Evolutionary conservation across 2,888 invertebrate genomes (phyloP), one percentile per base, ranked within the genome.

Genomic region (Thymelicus acteon): DNA sequence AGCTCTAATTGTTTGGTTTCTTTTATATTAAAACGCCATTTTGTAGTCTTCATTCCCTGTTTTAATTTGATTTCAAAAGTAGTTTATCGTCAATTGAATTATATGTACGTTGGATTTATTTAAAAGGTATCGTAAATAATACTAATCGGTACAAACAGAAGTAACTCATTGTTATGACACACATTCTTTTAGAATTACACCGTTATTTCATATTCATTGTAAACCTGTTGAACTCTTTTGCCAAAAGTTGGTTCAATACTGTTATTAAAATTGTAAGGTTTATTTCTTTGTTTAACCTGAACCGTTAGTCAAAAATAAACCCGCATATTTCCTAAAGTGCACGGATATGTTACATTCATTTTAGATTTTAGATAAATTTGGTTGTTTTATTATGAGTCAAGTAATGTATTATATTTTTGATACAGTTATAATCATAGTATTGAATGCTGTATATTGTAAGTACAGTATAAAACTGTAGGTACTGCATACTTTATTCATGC

Each of bases 1-100:
- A 83, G 80, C 75, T 78, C 77, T 83, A 88, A 90, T 91, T 91
- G 90, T 90, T 88, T 86, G 83, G 80, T 81, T 75, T 82, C 79
- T 82, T 82, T 87, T 85, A 83, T 80, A 84, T 84, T 82, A 82
- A 83, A 72, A 83, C 90, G 91, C 91, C 91, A 91, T 91, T 91
- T 91, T 91, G 89, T 74, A 67, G 66, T 72, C 47, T 48, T 31
- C 37, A n/a, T 19, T 40, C 24, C 7, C 44, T 52, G 52, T 52
- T 60, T 57, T 19, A 31, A 10, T 63, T 58, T 48, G 12, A 10
- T 60, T 65, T 10, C 1, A 7, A 67, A 52, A 60, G n/a, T 49
- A 24, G 13, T 57, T 31, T 15, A 15, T 65, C 13, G 6, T 19
- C 19, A 24, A 44, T 31, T 19, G 8, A 63, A 8, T 60, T 40